These are phyloP conservation scores for Microcebus lehilahytsara DNA, from an alignment of 2,113 vertebrate species.

Conservation along the genomic window DNA sequence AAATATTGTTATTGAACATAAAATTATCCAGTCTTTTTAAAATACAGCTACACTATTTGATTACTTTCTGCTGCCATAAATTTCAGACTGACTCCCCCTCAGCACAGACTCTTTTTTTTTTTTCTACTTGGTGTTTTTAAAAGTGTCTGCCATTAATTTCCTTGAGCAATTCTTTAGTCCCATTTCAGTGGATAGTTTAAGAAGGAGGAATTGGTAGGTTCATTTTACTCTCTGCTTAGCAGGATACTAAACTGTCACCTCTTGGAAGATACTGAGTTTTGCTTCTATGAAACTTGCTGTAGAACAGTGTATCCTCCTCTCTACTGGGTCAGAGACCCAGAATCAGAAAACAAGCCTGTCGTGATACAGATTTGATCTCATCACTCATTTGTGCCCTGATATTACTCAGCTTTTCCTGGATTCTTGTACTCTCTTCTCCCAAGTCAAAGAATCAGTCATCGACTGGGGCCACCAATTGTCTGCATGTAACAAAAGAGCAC, in stretches of 20 bases:
- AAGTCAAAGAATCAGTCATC: neutral
- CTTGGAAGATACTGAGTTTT: constrained; percentile 11
- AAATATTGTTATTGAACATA: constrained; percentile 64
- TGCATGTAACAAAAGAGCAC: neutral
- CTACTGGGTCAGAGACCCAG: neutral
- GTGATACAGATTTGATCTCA: neutral
- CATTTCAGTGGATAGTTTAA: neutral
- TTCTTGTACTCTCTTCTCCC: neutral
- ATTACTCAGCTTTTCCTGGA: neutral
- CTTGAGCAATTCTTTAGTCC: constrained; percentile 21
- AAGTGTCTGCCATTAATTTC: constrained; percentile 49
- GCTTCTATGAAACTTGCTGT: neutral
- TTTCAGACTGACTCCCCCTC: neutral
- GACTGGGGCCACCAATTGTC: neutral
- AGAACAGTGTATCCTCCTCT: neutral
- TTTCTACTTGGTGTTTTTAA: neutral
- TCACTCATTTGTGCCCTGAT: neutral
- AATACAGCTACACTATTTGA: constrained; percentile 29
- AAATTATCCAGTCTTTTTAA: constrained; percentile 61
- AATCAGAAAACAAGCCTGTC: neutral
- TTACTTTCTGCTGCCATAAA: constrained; percentile 38
- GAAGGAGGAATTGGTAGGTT: neutral
- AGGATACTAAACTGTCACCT: neutral
- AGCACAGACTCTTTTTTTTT: neutral
- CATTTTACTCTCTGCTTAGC: constrained; percentile 7